Conservation (phyloP, 2,797 vertebrate genomes). For the Siniperca obscura region DNA sequence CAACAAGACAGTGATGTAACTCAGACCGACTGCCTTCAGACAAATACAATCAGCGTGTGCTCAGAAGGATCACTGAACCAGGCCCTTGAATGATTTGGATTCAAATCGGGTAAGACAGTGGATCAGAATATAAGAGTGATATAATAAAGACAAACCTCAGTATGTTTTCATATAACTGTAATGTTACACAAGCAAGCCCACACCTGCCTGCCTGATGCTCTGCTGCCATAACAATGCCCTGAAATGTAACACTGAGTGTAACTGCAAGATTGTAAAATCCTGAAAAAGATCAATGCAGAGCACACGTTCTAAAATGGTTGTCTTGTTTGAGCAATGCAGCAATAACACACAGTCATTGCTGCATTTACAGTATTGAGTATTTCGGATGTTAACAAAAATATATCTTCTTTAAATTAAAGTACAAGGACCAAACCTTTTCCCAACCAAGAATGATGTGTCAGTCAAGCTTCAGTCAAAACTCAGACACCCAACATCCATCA, state of each 20-base stretch:
- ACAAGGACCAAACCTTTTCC: background rate
- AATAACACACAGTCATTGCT: background rate
- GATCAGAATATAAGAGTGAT: constrained; percentile 18
- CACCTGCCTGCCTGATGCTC: constrained; percentile 16
- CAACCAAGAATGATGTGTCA: background rate
- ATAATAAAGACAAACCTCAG: constrained; percentile 7
- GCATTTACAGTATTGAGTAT: background rate
- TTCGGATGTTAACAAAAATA: background rate
- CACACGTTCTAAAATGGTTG: background rate
- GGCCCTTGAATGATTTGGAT: constrained; percentile 34
- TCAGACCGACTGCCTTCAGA: constrained; percentile 5
- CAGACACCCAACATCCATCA: background rate
- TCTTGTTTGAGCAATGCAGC: background rate
- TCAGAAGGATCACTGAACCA: constrained; percentile 20
- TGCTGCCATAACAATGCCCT: background rate
- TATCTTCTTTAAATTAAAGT: constrained; percentile 3
- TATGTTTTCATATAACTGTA: background rate
- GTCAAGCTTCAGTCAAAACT: background rate
- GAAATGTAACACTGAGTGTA: background rate
- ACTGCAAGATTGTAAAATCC: background rate
- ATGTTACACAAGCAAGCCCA: constrained; percentile 1
- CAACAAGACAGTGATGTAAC: constrained; percentile 29
- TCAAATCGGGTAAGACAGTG: constrained; percentile 11
- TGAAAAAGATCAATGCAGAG: background rate
- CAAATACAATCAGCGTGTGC: background rate